phyloP scores from a whole-genome alignment of 1,140 invertebrate species.

The Drosophila saltans region DNA sequence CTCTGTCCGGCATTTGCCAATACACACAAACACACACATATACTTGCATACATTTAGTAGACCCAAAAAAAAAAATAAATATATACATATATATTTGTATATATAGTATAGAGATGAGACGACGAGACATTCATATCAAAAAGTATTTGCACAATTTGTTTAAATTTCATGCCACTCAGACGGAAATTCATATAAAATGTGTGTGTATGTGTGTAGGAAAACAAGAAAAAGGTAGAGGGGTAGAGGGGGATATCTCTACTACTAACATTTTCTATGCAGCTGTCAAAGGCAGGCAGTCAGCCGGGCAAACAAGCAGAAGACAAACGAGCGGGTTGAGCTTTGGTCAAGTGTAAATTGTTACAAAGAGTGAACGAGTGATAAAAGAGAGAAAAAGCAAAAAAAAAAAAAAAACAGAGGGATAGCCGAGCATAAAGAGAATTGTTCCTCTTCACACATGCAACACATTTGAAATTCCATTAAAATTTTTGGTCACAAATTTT shows the following conservation, averaged over 20 bases:
- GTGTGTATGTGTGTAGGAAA: slow-evolving; percentile 21
- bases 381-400: neutral
- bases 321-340: slow-evolving; percentile 39
- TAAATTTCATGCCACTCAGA: slow-evolving; percentile 71
- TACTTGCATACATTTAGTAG: slow-evolving; percentile 8
- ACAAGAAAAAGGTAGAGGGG: slow-evolving; percentile 37
- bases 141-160: slow-evolving; percentile 78
- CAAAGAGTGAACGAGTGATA: slow-evolving; percentile 17
- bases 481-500: slow-evolving; percentile 48
- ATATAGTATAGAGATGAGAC: slow-evolving; percentile 7
- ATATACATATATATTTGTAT: neutral
- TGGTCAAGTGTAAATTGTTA: slow-evolving; percentile 65
- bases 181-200: slow-evolving; percentile 65
- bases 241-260: neutral
- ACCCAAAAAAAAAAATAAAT: neutral
- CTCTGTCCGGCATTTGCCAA: slow-evolving; percentile 1
- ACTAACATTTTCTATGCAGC: slow-evolving; percentile 43
- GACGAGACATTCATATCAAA: slow-evolving; percentile 55
- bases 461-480: slow-evolving; percentile 78
- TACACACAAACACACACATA: neutral
- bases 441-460: neutral
- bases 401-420: neutral
- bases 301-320: slow-evolving; percentile 30
- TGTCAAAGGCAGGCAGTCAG: slow-evolving; percentile 44
- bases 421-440: too few relatives aligned